phyloP scores from a whole-genome alignment of 2,888 invertebrate species.

The Tiliacea citrago region DNA sequence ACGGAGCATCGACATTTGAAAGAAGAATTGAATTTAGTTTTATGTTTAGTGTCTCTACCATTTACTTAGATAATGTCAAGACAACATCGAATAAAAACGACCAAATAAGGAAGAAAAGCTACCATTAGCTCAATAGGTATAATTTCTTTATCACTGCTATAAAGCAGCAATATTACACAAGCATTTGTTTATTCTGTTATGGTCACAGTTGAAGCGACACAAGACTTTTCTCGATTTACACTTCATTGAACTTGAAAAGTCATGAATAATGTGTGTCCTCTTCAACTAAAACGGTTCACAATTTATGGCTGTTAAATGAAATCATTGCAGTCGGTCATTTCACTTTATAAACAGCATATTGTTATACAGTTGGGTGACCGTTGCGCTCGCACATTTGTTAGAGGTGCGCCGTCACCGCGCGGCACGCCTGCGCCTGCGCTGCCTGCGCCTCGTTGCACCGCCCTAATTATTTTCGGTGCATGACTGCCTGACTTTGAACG shows the following conservation, averaged over 20 bases:
- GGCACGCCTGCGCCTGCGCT: conserved; percentile 36
- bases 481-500: conserved; percentile 64
- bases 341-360: conserved; percentile 62
- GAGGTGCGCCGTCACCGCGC: conserved; percentile 60
- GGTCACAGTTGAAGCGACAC: neutral
- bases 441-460: conserved; percentile 62
- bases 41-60: conserved; percentile 29
- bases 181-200: conserved; percentile 10
- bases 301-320: conserved; percentile 55
- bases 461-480: conserved; percentile 68
- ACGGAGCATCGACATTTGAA: conserved; percentile 53
- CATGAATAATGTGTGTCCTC: conserved; percentile 25
- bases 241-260: conserved; percentile 22
- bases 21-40: conserved; percentile 49
- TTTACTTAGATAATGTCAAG: conserved; percentile 49
- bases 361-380: conserved; percentile 67
- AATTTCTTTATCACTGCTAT: conserved; percentile 31
- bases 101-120: conserved; percentile 42
- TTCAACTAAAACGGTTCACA: conserved; percentile 31
- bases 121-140: conserved; percentile 40
- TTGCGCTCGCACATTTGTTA: conserved; percentile 60
- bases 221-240: conserved; percentile 14
- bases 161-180: conserved; percentile 14
- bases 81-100: conserved; percentile 41
- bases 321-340: conserved; percentile 55